Base-by-base conservation (phyloP, 2,888 invertebrate genomes). In the Tachystola acroxantha region DNA sequence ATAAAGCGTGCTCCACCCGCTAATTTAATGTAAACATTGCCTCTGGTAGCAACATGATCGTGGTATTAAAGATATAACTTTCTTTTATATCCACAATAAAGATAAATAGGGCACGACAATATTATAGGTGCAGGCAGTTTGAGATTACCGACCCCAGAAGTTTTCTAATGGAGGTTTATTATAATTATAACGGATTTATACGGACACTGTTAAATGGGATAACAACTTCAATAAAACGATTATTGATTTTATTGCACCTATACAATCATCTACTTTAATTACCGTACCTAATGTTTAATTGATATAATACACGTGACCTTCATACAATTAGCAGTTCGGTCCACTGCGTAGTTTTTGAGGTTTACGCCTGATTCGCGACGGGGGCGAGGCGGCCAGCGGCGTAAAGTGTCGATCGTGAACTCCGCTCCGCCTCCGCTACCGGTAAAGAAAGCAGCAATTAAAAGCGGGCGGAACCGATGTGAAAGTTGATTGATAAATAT, bases 401-500 rank as follows among this genome's bases (percentile, higher is more conserved):
- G 35, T 42, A 40, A 39, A 41, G 37, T 39, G 38, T 37, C 27
- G 19, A 34, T 43, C 41, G 39, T n/a, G n/a, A n/a, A n/a, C n/a
- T n/a, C n/a, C n/a, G n/a, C 32, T 43, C 32, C 46, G 43, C 46
- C 44, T 43, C 43, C 40, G 34, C 30, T 37, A 36, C 39, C 48
- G 52, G 45, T 46, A 58, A 62, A 47, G 60, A 61, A 63, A 64
- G 54, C 42, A 45, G 46, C 46, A 54, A 51, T 56, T 57, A 57
- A 57, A 57, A 57, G 60, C 54, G 48, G 48, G 48, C 45, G 49
- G 49, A 41, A 39, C 43, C 41, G 43, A 48, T 47, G 59, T 57
- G 66, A 68, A 69, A 70, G 67, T 65, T 51, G 47, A 55, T 55
- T n/a, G n/a, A n/a, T n/a, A n/a, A 52, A 36, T 24, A 24, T 24